phyloP scores from a whole-genome alignment of 2,113 vertebrate genomes.

The Daubentonia madagascariensis region DNA sequence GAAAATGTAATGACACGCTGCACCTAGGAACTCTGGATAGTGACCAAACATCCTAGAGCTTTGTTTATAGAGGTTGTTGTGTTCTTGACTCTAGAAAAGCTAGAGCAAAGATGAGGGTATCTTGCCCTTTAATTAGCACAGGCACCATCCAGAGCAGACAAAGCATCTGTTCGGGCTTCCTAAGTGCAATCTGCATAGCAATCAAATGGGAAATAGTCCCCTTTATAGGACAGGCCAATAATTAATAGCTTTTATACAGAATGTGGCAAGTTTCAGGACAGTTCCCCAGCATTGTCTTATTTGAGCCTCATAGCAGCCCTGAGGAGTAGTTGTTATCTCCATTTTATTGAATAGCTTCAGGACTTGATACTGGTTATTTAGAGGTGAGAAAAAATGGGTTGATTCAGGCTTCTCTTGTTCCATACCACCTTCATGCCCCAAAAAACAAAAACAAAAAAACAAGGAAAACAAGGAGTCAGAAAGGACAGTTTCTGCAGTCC shows the following conservation, averaged over 20 bases:
- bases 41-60: not conserved
- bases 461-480: not conserved
- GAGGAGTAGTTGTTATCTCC: not conserved
- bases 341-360: not conserved
- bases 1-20: not conserved
- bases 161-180: not conserved
- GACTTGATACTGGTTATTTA: not conserved
- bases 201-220: not conserved
- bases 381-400: not conserved
- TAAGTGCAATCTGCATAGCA: not conserved
- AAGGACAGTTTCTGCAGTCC: not conserved
- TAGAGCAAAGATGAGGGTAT: not conserved
- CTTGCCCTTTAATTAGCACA: not conserved
- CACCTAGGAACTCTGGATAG: not conserved
- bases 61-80: not conserved
- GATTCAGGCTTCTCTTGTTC: not conserved
- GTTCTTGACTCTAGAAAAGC: not conserved
- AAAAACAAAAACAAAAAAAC: not conserved
- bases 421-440: not conserved
- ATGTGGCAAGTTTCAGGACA: not conserved
- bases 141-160: not conserved
- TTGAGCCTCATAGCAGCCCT: not conserved
- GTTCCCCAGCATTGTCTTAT: not conserved
- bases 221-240: not conserved
- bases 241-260: not conserved